These are phyloP conservation scores for Anthrax anthrax DNA, from an alignment of 2,888 invertebrate species.

Conservation along the genomic window DNA sequence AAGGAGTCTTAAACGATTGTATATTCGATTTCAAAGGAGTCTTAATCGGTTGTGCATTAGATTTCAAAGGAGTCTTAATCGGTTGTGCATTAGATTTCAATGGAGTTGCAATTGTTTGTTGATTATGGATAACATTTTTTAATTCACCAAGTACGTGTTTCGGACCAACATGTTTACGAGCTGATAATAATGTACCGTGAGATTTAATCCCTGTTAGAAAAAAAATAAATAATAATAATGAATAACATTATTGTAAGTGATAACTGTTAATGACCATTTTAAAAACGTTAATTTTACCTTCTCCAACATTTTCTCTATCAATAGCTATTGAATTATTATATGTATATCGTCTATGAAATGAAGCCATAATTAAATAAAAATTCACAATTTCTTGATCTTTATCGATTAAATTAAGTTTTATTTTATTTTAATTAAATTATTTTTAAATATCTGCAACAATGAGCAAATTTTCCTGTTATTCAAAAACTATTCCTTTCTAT, in stretches of 20 bases:
- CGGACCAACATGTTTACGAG: not conserved
- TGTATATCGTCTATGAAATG: too few species aligned
- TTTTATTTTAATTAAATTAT: too few species aligned
- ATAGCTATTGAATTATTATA: not conserved
- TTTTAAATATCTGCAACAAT: too few species aligned
- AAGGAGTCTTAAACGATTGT: not conserved
- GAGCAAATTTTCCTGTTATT: too few species aligned
- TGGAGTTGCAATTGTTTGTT: not conserved
- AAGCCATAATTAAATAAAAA: too few species aligned
- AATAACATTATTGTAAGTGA: too few species aligned
- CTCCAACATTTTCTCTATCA: not conserved
- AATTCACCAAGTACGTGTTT: conserved; percentile 4
- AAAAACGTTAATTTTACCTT: not conserved
- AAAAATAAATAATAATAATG: not conserved
- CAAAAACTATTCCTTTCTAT: too few species aligned
- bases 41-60: not conserved
- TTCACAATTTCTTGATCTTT: too few species aligned
- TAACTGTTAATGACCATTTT: not conserved
- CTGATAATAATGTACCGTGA: not conserved
- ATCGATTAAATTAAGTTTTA: too few species aligned
- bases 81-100: not conserved
- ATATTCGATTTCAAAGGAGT: not conserved
- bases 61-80: not conserved
- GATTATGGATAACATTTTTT: conserved; percentile 4
- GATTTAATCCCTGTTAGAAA: not conserved